Percentiles rank a stretch among this genome's conserved stretches.
These are phyloP conservation scores for Esox masquinongy DNA, from an alignment of 2,797 vertebrate species.

Conservation along the genomic window DNA sequence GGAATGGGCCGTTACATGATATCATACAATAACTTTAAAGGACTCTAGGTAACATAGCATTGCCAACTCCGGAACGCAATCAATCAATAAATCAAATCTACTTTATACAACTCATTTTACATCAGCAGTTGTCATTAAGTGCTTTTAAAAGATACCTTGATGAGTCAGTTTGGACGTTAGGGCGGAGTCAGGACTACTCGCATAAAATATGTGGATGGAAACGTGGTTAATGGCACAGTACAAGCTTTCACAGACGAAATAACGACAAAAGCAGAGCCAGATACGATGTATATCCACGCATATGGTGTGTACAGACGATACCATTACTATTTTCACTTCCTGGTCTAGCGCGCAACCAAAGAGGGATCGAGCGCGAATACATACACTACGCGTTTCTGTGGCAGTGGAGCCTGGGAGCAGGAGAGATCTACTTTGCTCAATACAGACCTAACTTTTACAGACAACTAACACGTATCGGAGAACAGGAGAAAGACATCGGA, in stretches of 20 bases:
- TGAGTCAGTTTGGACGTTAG: no score
- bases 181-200: no score
- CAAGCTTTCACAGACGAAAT: neutral
- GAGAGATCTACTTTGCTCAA: slow-evolving; percentile 24
- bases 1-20: no score
- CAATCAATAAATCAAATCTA: no score
- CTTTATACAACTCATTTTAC: no score
- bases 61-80: no score
- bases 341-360: slow-evolving; percentile 34
- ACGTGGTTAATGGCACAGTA: no score
- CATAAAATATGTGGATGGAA: no score
- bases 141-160: no score
- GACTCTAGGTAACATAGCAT: no score
- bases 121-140: no score
- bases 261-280: neutral
- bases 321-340: slow-evolving; percentile 62
- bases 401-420: slow-evolving; percentile 15
- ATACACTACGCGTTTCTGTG: slow-evolving; percentile 32
- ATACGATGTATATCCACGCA: neutral
- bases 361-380: slow-evolving; percentile 24
- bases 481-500: slow-evolving; percentile 42
- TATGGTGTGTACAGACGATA: slow-evolving; percentile 46
- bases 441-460: slow-evolving; percentile 43
- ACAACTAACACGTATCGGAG: slow-evolving; percentile 26
- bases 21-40: no score